Conservation (phyloP, 2,797 vertebrate genomes). For the Ctenopoma kingsleyae region DNA sequence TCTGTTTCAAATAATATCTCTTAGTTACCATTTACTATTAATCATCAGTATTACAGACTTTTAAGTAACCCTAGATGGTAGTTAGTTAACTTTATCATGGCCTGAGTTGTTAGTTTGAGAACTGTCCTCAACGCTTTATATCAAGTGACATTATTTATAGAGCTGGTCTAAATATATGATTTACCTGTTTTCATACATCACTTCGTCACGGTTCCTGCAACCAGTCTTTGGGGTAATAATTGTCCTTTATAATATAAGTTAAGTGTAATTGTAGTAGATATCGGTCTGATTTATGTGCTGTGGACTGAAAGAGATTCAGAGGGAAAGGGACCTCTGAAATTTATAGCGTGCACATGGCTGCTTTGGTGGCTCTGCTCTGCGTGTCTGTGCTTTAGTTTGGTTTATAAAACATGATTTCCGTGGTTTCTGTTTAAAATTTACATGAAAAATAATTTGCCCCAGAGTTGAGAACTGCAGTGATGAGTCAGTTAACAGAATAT, state of each 20-base stretch:
- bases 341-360: neutral
- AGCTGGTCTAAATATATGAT: slow-evolving; percentile 14
- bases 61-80: slow-evolving; percentile 28
- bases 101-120: slow-evolving; percentile 1
- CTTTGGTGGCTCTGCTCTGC: neutral
- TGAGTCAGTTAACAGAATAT: neutral
- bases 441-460: neutral
- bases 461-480: neutral
- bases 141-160: slow-evolving; percentile 16
- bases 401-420: neutral
- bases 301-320: neutral
- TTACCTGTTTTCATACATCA: neutral
- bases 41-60: slow-evolving; percentile 31
- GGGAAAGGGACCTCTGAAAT: neutral
- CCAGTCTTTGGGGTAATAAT: slow-evolving; percentile 14
- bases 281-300: neutral
- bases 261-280: neutral
- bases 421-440: neutral
- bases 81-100: slow-evolving; percentile 5
- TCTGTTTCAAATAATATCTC: neutral
- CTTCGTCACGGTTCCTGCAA: neutral
- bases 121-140: slow-evolving; percentile 8
- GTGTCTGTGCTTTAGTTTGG: neutral
- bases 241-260: neutral
- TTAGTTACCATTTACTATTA: slow-evolving; percentile 31